Conservation (phyloP, 1,140 invertebrate genomes). For the Myzus persicae region DNA sequence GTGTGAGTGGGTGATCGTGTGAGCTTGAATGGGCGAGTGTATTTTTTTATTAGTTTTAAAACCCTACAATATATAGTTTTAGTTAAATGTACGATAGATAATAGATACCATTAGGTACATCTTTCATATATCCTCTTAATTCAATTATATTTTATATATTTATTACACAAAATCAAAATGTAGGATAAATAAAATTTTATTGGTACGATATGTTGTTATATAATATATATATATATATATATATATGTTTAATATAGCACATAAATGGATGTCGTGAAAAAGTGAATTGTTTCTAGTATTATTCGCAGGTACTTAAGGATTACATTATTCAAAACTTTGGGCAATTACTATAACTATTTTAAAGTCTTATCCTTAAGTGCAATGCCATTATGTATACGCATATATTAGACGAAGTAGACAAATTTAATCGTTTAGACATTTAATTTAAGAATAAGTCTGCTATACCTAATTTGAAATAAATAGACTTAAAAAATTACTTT, state of each 20-base stretch:
- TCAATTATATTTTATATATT: background rate
- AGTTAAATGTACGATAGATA: background rate
- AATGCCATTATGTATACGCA: background rate
- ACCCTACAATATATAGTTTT: background rate
- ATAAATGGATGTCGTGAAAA: background rate
- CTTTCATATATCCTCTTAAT: background rate
- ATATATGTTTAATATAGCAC: background rate
- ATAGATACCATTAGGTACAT: background rate
- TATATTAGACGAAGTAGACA: background rate
- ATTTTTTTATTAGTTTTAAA: background rate
- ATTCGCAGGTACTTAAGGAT: background rate
- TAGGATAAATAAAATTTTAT: background rate
- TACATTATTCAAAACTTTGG: background rate
- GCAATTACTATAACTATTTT: background rate
- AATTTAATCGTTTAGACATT: background rate
- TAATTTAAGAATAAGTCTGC: background rate
- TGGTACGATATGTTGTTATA: background rate
- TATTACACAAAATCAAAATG: background rate
- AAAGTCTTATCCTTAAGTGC: background rate
- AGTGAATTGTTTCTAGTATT: background rate
- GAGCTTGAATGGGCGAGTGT: background rate
- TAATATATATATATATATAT: too few relatives aligned
- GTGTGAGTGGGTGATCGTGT: background rate
- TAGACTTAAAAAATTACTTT: background rate
- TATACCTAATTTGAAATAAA: background rate